Base-by-base conservation (phyloP, 1,140 invertebrate species). In the Coelopa frigida region DNA sequence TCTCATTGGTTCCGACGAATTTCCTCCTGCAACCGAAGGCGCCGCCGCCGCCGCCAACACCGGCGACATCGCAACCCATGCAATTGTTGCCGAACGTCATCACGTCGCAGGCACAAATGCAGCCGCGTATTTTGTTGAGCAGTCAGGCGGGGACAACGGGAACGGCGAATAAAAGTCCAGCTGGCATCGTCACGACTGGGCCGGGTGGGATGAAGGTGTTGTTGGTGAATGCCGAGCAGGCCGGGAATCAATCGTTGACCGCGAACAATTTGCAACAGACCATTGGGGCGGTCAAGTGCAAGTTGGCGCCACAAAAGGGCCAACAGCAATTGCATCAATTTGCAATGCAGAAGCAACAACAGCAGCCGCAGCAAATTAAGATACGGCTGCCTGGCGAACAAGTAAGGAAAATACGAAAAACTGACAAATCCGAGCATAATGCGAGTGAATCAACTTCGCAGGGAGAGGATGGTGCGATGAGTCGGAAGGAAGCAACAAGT, bases 1-100 rank as follows among this genome's bases (percentile, higher is more conserved):
- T 68, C 18, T 68, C 65, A 1, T 21, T 68, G 42, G 65, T 68
- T 31, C 65, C 65, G 15, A 68, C 65, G 1, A 68, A 68, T 36
- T 63, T 68, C 31, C 50, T 68, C 3, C 56, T 68, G 55, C 65
- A 68, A 38, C 63, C 61, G 17, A 60, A 64, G 21, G 48, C 56
- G 7, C 15, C 59, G 4, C 39, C 22, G 12, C 46, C 21, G 4
- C 38, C 29, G 11, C 47, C 35, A 37, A 36, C 49, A 8, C 33
- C 50, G 22, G 23, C 36, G 7, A 18, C 48, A 21, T 53, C 55
- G 11, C 33, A 26, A 10, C 20, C 47, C 3, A 36, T 17, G n/a
- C 59, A 65, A 20, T 39, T 59, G 12, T 37, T 66, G 15, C 61
- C 59, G 29, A 63, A 56, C 24, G 56, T 60, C 32, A 61, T 64